Percentiles rank a stretch among this genome's conserved stretches.
phyloP scores from a whole-genome alignment of 2,113 vertebrate genomes.

The Andinoacara biseriatus region DNA sequence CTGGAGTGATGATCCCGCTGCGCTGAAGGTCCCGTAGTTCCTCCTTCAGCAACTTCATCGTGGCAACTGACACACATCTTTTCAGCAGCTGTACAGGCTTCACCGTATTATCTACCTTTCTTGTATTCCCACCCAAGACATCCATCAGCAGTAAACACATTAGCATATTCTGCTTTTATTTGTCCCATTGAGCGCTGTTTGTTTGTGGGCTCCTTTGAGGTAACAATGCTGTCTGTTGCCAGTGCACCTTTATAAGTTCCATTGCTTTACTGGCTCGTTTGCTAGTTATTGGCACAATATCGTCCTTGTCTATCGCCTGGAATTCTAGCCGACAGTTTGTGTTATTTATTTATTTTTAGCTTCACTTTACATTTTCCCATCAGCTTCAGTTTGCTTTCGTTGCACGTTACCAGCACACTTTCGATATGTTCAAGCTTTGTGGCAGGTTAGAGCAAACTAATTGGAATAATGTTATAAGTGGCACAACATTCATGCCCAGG shows the following conservation, averaged over 20 bases:
- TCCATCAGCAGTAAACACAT: neutral
- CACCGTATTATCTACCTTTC: neutral
- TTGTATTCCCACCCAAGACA: neutral
- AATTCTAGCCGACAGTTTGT: neutral
- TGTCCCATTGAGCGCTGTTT: neutral
- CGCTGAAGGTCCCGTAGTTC: neutral
- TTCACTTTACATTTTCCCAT: too few species aligned
- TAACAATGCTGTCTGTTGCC: neutral
- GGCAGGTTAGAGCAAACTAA: too few species aligned
- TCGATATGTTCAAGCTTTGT: too few species aligned
- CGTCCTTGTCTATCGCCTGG: neutral
- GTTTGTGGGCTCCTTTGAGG: neutral
- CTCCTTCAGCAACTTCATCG: neutral
- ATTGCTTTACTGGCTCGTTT: neutral
- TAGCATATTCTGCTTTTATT: neutral
- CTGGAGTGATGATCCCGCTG: neutral
- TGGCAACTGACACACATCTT: neutral
- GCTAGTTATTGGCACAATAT: neutral
- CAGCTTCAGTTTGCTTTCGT: too few species aligned
- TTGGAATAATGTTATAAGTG: too few species aligned
- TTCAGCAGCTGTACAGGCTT: neutral
- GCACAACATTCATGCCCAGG: too few species aligned
- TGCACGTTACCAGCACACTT: too few species aligned
- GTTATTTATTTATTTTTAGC: too few species aligned
- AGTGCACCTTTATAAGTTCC: neutral